Base-by-base conservation (phyloP, 2,888 invertebrate genomes). In the Leptinotarsa rubiginosa region DNA sequence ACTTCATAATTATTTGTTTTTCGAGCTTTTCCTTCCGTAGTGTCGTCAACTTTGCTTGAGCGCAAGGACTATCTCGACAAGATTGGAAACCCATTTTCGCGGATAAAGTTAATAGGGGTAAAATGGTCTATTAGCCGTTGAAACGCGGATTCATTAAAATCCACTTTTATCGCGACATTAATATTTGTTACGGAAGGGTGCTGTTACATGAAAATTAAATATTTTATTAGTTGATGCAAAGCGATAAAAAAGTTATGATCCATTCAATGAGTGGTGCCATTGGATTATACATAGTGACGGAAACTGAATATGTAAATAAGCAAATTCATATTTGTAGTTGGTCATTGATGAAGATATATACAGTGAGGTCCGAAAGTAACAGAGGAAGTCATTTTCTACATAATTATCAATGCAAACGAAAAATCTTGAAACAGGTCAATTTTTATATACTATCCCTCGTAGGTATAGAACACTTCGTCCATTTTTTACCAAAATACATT, bases 51-150 rank as follows among this genome's bases (percentile, higher is more conserved):
- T 92, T 96, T 49, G 96, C 96, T 86, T 96, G 92, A 85, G 91
- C 91, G 0, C 91, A 93, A 76, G 89, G 94, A 59, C 88, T 95
- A 15, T 88, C 90, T 67, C 88, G 89, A 0, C 93, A 95, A 81
- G 92, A 95, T 84, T 96, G 95, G 94, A 87, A 87, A 16, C 90
- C 90, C 3, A 93, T 94, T 84, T 96, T 95, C 84, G 88, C 88
- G 75, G 89, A 90, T 5, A 22, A 71, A 22, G 65, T 65, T 71
- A 65, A 65, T 65, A 31, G 41, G 65, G 65, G 22, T 50, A 71
- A 71, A 65, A 65, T 50, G 50, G 41, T 41, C 50, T 70, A 70
- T 70, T 31, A 49, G 25, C 49, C 18, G 70, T n/a, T 50, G 52
- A 59, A 52, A 70, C 25, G 47, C 64, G 18, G 52, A 16, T 52